A percentile compares a stretch with the other conserved stretches of the same genome.
phyloP scores from a whole-genome alignment of 2,797 vertebrate species.

The Pitangus sulphuratus region DNA sequence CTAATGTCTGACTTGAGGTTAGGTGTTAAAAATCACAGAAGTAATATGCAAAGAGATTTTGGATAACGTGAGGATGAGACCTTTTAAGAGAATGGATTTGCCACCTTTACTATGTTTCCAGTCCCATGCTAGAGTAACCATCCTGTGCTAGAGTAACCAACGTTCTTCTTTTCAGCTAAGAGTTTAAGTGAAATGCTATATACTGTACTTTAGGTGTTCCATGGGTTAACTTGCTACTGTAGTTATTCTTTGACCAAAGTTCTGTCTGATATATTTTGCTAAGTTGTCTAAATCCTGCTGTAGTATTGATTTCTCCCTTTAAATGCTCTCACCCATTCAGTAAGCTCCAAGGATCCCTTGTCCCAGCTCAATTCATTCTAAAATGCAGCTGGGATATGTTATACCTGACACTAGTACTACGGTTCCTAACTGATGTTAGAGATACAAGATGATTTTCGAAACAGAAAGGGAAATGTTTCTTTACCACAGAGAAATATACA shows the following conservation, averaged over 20 bases:
- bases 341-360: conserved; percentile 58
- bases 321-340: conserved; percentile 65
- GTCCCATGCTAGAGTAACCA: neutral
- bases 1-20: neutral
- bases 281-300: conserved; percentile 72
- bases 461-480: conserved; percentile 60
- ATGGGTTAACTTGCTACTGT: conserved; percentile 33
- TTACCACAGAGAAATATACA: conserved; percentile 6
- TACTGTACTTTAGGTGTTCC: conserved; percentile 17
- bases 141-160: neutral
- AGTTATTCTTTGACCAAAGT: conserved; percentile 66
- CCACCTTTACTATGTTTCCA: neutral
- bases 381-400: conserved; percentile 47
- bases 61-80: neutral
- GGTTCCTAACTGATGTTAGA: conserved; percentile 26
- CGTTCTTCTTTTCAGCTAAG: neutral
- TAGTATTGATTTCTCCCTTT: conserved; percentile 73
- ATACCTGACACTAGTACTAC: conserved; percentile 37
- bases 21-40: neutral
- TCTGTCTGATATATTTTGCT: conserved; percentile 71
- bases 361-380: conserved; percentile 64
- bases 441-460: conserved; percentile 32
- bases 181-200: conserved; percentile 3
- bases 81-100: neutral
- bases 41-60: neutral